Evolutionary conservation across 2,113 vertebrate genomes (phyloP), one percentile per base, ranked within the genome.

Genomic region (Tragelaphus scriptus): DNA sequence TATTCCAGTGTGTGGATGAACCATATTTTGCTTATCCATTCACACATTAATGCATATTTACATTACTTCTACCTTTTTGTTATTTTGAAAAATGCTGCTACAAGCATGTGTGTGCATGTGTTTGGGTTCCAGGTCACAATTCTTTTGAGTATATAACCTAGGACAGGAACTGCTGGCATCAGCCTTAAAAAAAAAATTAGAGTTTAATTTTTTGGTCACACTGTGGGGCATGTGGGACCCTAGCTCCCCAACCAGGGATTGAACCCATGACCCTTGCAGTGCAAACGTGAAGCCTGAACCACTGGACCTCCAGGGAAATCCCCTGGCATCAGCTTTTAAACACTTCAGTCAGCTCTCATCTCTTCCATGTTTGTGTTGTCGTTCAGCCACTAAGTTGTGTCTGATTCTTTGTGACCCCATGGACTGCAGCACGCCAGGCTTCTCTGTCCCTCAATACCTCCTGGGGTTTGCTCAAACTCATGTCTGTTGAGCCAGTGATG

Each of bases 61-160:
- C 32, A 12, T n/a, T 10, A 40, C 40, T 53, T 75, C 17, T 13
- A 25, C 13, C 63, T 58, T 59, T 61, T 26, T 14, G 25, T 14
- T 30, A 53, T 3, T 19, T 7, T 19, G 55, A 49, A 19, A 40
- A 30, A 11, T 19, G 11, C 80, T 53, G 14, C 47, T 16, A 14
- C 2, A 11, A 85, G n/a, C 28, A n/a, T 8, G 11, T 1, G 15
- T 47, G 36, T 32, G 14, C 2, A 3, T n/a, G 5, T 28, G 55
- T 36, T 47, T 86, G 51, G n/a, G 21, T 15, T 63, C n/a, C 65
- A 36, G 30, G 28, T 86, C 61, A 53, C 23, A 47, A 6, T 63
- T 86, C 28, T 53, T 79, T 65, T 6, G 82, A 36, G 28, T 23
- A 32, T 1, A 9, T 25, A 40, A 40, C 61, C 16, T 49, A 49